These are phyloP conservation scores for Pristiophorus japonicus DNA, from an alignment of 2,113 vertebrate species.

Conservation along the genomic window DNA sequence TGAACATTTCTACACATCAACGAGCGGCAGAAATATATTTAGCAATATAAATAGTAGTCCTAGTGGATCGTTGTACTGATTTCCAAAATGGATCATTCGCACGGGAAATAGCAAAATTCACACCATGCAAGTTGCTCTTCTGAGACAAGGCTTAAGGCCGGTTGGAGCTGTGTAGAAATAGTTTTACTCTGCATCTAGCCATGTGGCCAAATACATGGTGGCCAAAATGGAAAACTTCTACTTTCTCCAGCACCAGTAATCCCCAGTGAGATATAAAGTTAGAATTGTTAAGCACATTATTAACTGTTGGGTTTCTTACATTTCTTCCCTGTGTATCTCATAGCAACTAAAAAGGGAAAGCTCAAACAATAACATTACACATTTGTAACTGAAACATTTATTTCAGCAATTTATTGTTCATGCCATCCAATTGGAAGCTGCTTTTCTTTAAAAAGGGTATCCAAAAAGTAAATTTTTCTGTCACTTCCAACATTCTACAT, in stretches of 20 bases:
- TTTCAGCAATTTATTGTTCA: not conserved
- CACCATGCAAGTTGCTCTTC: not conserved
- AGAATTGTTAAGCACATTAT: not conserved
- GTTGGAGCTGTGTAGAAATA: not conserved
- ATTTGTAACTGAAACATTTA: not conserved
- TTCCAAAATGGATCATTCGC: not conserved
- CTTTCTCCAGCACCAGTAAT: not conserved
- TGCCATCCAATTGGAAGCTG: not conserved
- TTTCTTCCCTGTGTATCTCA: not conserved
- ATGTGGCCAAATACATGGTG: not conserved
- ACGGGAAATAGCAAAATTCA: not conserved
- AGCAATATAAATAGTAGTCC: not conserved
- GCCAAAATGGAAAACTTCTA: not conserved
- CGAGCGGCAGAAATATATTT: not conserved
- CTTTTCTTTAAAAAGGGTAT: not conserved
- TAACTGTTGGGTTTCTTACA: not conserved
- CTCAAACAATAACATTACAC: not conserved
- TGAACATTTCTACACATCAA: not conserved
- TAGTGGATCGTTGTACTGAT: not conserved
- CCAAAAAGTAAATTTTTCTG: not conserved
- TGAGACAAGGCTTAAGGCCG: not conserved
- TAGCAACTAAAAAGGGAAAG: not conserved
- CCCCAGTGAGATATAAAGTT: not conserved
- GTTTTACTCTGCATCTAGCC: not conserved
- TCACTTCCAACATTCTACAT: not conserved